A percentile compares a stretch with the other conserved stretches of the same genome.
These are phyloP conservation scores for Amiota communis DNA, from an alignment of 2,888 invertebrate species.

Conservation along the genomic window DNA sequence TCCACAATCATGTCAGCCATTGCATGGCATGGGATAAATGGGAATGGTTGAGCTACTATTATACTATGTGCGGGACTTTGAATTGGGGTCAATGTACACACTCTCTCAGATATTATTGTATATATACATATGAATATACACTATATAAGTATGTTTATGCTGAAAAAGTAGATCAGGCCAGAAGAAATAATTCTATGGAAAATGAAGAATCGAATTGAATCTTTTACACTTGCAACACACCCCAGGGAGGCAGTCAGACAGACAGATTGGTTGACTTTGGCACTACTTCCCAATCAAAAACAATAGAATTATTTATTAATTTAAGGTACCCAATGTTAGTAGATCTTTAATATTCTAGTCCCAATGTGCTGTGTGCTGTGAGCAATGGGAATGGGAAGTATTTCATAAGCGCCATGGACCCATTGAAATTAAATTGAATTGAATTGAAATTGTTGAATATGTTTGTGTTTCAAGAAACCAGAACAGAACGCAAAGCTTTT, in stretches of 20 bases:
- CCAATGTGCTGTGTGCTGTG: no score
- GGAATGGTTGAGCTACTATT: constrained; percentile 10
- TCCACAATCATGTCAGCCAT: not conserved
- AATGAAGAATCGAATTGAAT: no score
- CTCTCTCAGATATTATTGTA: not conserved
- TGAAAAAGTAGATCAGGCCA: constrained; percentile 8
- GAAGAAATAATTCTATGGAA: not conserved
- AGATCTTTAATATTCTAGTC: no score
- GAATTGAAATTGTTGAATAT: no score
- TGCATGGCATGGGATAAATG: constrained; percentile 15
- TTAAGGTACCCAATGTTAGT: no score
- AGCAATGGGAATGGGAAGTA: no score
- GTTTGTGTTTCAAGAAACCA: no score
- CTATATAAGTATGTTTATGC: not conserved
- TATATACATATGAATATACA: constrained; percentile 21
- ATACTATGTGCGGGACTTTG: constrained; percentile 19
- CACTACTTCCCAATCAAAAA: no score
- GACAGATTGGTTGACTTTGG: not conserved
- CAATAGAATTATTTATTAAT: no score
- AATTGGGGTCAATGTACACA: constrained; percentile 46
- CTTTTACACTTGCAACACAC: no score
- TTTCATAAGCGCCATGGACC: no score
- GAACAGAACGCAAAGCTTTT: not conserved
- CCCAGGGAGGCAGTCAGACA: not conserved
- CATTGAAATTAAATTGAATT: no score